A percentile compares a stretch with the other conserved stretches of the same genome.
phyloP scores from a whole-genome alignment of 64 coral and sea anemone species.

The Astreopora myriophthalma region DNA sequence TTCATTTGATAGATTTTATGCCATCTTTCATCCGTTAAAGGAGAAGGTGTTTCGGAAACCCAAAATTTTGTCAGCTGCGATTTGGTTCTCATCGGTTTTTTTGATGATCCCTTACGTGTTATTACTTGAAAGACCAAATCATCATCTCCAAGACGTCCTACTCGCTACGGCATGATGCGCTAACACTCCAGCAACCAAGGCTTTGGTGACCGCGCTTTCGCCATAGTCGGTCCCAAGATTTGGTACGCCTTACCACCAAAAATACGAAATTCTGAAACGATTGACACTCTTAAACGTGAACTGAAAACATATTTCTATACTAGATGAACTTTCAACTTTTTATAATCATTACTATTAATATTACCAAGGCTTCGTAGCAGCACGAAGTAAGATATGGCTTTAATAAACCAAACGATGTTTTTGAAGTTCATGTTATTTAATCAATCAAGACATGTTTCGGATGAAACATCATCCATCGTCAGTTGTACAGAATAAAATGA shows the following conservation, averaged over 20 bases:
- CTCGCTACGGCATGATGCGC: no score
- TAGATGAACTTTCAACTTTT: no score
- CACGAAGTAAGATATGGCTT: no score
- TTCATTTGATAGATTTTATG: conserved; percentile 55
- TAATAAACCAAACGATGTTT: no score
- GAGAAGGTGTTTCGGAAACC: conserved; percentile 55
- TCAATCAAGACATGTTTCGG: no score
- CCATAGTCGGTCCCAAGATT: not conserved
- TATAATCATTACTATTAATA: no score
- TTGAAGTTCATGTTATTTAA: no score
- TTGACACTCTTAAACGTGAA: not conserved
- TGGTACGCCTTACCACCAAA: not conserved
- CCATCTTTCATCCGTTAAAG: conserved; percentile 45
- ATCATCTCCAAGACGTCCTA: not conserved
- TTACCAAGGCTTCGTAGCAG: no score
- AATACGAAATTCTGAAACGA: not conserved
- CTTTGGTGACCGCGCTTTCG: no score
- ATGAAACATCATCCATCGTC: no score
- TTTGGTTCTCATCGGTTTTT: conserved; percentile 54
- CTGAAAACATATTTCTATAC: not conserved
- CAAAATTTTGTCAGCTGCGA: conserved; percentile 19
- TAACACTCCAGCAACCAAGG: no score
- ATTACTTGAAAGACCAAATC: not conserved
- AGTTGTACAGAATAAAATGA: no score
- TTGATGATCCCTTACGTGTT: conserved; percentile 44